Evolutionary conservation across 2,888 invertebrate genomes (phyloP).

Genomic region (Ichneumoninae sp.): DNA sequence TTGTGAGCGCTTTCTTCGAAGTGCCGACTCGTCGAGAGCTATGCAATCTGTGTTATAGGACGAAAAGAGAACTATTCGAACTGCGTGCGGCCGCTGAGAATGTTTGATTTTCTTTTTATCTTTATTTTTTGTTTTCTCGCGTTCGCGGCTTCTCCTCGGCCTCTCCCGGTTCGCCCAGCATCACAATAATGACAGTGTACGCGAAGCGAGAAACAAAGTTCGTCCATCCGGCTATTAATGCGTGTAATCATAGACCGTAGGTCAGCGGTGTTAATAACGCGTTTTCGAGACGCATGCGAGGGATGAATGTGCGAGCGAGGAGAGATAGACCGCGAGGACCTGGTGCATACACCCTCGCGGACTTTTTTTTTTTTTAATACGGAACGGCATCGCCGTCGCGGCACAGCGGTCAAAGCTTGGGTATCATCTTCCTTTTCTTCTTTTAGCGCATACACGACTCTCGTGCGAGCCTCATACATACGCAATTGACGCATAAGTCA

Average conservation of each 20-base stretch:
- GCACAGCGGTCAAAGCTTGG: not conserved
- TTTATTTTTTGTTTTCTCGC: slow-evolving; percentile 7
- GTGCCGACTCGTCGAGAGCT: slow-evolving; percentile 38
- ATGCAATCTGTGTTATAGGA: slow-evolving; percentile 44
- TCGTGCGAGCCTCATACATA: slow-evolving; percentile 53
- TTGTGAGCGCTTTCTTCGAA: slow-evolving; percentile 61
- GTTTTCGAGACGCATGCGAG: slow-evolving; percentile 80
- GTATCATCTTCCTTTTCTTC: slow-evolving; percentile 30
- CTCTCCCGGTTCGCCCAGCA: slow-evolving; percentile 43
- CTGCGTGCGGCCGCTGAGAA: slow-evolving; percentile 55
- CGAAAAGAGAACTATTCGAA: slow-evolving; percentile 55
- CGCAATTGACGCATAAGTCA: slow-evolving; percentile 59
- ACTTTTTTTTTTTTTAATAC: slow-evolving; percentile 40
- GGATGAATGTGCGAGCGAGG: slow-evolving; percentile 41
- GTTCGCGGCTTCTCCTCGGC: slow-evolving; percentile 40
- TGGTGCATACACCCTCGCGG: slow-evolving; percentile 46
- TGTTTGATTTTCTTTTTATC: slow-evolving; percentile 60
- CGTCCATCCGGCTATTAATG: slow-evolving; percentile 82
- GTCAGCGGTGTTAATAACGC: slow-evolving; percentile 84
- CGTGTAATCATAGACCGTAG: slow-evolving; percentile 83
- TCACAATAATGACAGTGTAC: slow-evolving; percentile 78
- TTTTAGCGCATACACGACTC: slow-evolving; percentile 26
- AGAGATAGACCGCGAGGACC: slow-evolving; percentile 29
- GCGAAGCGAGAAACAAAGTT: slow-evolving; percentile 79
- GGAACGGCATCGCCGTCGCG: not conserved